Base-by-base conservation (phyloP, 2,888 invertebrate genomes). In the Cancer borealis region DNA sequence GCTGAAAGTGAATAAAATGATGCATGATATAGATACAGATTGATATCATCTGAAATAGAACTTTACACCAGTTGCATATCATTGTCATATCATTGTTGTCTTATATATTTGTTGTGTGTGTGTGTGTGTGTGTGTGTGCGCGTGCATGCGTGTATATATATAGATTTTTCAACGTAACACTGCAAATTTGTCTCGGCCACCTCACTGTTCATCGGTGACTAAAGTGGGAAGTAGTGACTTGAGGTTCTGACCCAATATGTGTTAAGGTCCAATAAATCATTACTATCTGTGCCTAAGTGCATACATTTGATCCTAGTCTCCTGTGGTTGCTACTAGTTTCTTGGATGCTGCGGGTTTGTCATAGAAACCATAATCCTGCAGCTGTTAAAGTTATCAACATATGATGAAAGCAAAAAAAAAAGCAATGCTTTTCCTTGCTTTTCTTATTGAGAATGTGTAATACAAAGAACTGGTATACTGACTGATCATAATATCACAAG, bases 71-170 rank as follows among this genome's bases (percentile, higher is more conserved):
- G 84, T 39, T 84, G 39, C 84, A 84, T 84, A 89, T 89, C 89
- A 47, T n/a, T 47, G 30, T 54, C 49, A 89, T 89, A 89, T 54
- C 49, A 49, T 17, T 89, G 46, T 47, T 26, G 47, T 47, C 12
- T 45, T 88, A 30, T 88, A 46, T 88, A 14, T 88, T 5, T 46
- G 14, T 21, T 30, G 88, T 88, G 88, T 88, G 88, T 88, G 88
- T 88, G 39, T 88, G 39, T 88, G 26, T 88, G 88, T 88, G 88
- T 88, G 88, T 88, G 88, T 88, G 88, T 88, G 88, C 45, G 88
- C 45, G 88, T 88, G 88, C 12, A n/a, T 45, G 88, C 45, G 46
- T 89, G 89, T 89, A n/a, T 89, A 47, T 89, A 47, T 47, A 39
- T 8, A 47, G n/a, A 14, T 45, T 84, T 84, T 84, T 14, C 39